Evolutionary conservation across 2,888 invertebrate genomes (phyloP).

Genomic region (Euphydryas editha): DNA sequence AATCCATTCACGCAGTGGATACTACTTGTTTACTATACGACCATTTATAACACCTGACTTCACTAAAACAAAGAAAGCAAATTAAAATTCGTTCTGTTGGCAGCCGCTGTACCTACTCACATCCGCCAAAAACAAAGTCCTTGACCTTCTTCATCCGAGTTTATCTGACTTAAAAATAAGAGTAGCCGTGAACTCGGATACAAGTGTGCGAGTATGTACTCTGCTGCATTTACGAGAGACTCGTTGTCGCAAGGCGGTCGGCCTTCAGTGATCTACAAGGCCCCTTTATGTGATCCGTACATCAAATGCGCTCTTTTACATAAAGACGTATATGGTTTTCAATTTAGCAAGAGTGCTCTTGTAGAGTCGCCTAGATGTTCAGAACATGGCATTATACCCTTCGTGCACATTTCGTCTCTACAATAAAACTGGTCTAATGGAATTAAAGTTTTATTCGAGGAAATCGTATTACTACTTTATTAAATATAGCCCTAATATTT

Average conservation of each 20-base stretch:
- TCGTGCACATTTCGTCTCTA: background rate
- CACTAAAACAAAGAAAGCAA: slow-evolving; percentile 39
- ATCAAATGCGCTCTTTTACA: slow-evolving; percentile 34
- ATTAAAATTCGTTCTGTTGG: slow-evolving; percentile 62
- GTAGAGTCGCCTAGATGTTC: slow-evolving; percentile 11
- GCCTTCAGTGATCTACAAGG: slow-evolving; percentile 81
- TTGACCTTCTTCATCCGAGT: slow-evolving; percentile 74
- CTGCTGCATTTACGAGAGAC: slow-evolving; percentile 66
- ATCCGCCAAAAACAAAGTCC: slow-evolving; percentile 78
- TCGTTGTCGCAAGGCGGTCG: slow-evolving; percentile 65
- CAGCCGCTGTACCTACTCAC: slow-evolving; percentile 61
- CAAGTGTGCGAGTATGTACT: slow-evolving; percentile 59
- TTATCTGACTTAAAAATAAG: slow-evolving; percentile 76
- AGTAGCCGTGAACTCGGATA: slow-evolving; percentile 77
- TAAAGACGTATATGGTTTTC: slow-evolving; percentile 44
- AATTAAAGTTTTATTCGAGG: slow-evolving; percentile 15
- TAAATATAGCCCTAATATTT: background rate
- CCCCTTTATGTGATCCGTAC: slow-evolving; percentile 67
- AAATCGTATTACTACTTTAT: background rate
- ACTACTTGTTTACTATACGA: slow-evolving; percentile 57
- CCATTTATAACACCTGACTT: slow-evolving; percentile 54
- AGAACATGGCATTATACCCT: slow-evolving; percentile 7
- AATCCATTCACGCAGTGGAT: slow-evolving; percentile 30
- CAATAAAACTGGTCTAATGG: slow-evolving; percentile 19
- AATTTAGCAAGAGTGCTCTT: slow-evolving; percentile 47